Evolutionary conservation across 1,140 invertebrate genomes (phyloP), one percentile per base, ranked within the genome.

Genomic region (Gonioctena quinquepunctata): DNA sequence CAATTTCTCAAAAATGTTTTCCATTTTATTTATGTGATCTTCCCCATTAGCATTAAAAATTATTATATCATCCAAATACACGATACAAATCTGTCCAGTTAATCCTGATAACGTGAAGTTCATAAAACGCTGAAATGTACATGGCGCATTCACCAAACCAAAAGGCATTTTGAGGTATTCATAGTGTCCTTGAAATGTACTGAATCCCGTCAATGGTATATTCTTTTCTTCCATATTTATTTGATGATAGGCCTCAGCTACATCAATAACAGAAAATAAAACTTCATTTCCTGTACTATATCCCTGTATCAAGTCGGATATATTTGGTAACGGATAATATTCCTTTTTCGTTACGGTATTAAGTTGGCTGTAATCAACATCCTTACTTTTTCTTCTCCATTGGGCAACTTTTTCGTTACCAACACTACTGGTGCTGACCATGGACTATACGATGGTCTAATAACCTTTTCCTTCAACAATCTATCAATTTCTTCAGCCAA

Each of bases 81-180:
- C 52, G n/a, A 67, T 27, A 27, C 65, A 67, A 11, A 27, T 28
- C 7, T 67, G 23, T 8, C 27, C 54, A 11, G 59, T 68, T 6
- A 62, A 48, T 25, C 33, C 67, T 6, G 52, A 22, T 8, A 67
- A 48, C 13, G 28, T 67, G 2, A 59, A 11, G 21, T 67, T 59
- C 33, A 67, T 61, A 56, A 48, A 68, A 16, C 67, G 27, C 48
- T 68, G 59, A 19, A 68, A 68, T 2, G 26, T 68, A n/a, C 19
- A 16, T 2, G 67, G 54, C 22, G 59, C 26, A 48, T 68, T 68
- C 3, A 13, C 18, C 66, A 68, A 63, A n/a, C 57, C 66, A 26
- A 68, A 68, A 11, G 66, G 66, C 56, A 42, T 68, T 26, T 28
- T 19, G n/a, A 21, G 11, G 21, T 65, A 68, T 23, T 68, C 66